These are phyloP conservation scores for Aphis craccivora DNA, from an alignment of 1,140 invertebrate genomes.

Conservation along the genomic window DNA sequence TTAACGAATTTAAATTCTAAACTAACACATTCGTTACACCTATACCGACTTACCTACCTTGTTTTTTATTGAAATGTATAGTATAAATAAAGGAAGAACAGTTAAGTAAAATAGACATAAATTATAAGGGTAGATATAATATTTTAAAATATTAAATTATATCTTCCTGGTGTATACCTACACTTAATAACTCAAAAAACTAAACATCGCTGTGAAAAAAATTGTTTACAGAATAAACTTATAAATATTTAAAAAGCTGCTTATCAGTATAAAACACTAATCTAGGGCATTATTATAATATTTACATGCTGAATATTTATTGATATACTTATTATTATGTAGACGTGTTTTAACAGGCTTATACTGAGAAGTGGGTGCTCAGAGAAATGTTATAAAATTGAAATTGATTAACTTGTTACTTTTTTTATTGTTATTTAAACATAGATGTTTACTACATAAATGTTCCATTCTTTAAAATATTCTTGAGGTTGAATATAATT, in stretches of 20 bases:
- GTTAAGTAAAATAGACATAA: background rate
- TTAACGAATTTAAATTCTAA: no score
- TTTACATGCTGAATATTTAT: slow-evolving; percentile 15
- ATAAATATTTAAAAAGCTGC: slow-evolving; percentile 25
- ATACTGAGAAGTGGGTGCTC: background rate
- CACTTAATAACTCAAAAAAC: background rate
- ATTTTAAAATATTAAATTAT: background rate
- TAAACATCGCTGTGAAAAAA: background rate
- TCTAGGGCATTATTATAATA: background rate
- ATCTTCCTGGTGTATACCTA: background rate
- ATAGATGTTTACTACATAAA: no score
- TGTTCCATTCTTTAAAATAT: background rate
- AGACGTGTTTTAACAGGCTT: background rate
- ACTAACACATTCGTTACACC: no score
- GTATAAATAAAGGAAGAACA: background rate
- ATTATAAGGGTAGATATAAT: background rate
- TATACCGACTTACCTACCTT: no score
- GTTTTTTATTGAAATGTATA: background rate
- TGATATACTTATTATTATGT: background rate
- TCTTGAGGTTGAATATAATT: background rate
- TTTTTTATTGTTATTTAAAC: background rate
- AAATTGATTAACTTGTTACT: background rate
- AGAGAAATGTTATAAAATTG: background rate
- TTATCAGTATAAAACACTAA: background rate
- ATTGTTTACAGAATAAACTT: background rate